A percentile compares a stretch with the other conserved stretches of the same genome.
These are phyloP conservation scores for Euspilapteryx auroguttella DNA, from an alignment of 2,888 invertebrate genomes.

Conservation along the genomic window DNA sequence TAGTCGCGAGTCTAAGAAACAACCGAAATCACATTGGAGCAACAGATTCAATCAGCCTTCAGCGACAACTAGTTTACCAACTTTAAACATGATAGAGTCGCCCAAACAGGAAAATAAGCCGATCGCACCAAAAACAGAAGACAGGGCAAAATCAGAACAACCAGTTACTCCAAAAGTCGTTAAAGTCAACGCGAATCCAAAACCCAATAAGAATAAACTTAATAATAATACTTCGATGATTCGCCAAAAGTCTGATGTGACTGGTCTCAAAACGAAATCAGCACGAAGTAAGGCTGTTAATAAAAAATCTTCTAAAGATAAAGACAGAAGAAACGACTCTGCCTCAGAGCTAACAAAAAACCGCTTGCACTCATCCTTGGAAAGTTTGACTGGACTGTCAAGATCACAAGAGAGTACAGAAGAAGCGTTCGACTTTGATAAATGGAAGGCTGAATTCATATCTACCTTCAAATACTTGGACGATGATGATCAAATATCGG, in stretches of 20 bases:
- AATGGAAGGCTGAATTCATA: conserved; percentile 46
- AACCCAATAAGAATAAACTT: conserved; percentile 1
- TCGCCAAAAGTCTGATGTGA: conserved; percentile 65
- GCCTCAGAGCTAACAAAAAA: conserved; percentile 30
- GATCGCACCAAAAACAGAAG: conserved; percentile 21
- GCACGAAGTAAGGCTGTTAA: conserved; percentile 28
- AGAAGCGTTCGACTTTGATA: conserved; percentile 44
- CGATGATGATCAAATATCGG: conserved; percentile 38
- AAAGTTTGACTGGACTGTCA: conserved; percentile 39
- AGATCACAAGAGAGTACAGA: conserved; percentile 45
- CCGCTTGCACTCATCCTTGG: conserved; percentile 43
- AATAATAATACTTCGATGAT: conserved; percentile 38
- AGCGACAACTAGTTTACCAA: conserved; percentile 80
- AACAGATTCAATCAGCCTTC: conserved; percentile 82
- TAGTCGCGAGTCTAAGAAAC: conserved; percentile 54
- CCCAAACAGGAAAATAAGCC: conserved; percentile 40
- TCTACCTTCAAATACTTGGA: conserved; percentile 41
- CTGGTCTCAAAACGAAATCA: conserved; percentile 54
- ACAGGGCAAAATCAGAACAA: conserved; percentile 42
- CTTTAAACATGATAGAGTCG: conserved; percentile 61
- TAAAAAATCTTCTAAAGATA: conserved; percentile 30
- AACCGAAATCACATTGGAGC: conserved; percentile 70
- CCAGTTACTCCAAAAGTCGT: conserved; percentile 15
- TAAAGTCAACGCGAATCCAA: neutral
- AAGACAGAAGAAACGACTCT: conserved; percentile 17